Percentiles rank a stretch among this genome's conserved stretches.
Conservation (phyloP, 2,113 vertebrate species). For the Dromaius novaehollandiae region DNA sequence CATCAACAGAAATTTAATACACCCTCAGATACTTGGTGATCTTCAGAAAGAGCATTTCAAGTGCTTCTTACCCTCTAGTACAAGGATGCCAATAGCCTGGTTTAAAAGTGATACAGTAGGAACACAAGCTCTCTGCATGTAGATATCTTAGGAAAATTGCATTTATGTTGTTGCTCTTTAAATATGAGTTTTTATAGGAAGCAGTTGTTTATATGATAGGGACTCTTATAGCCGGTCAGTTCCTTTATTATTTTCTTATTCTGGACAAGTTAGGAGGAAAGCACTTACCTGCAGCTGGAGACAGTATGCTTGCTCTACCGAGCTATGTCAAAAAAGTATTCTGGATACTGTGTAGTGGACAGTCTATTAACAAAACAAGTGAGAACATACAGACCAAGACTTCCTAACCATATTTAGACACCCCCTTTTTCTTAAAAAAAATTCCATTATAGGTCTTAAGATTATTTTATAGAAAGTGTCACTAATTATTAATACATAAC, state of each 20-base stretch:
- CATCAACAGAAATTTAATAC: neutral
- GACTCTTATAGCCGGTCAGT: neutral
- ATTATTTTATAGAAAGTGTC: neutral
- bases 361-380: neutral
- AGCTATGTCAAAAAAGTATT: neutral
- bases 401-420: neutral
- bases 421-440: neutral
- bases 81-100: neutral
- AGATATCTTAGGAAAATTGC: rapidly evolving
- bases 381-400: neutral
- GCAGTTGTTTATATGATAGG: neutral
- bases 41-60: neutral
- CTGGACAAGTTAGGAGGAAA: neutral
- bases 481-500: rapidly evolving
- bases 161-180: neutral
- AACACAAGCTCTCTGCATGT: neutral
- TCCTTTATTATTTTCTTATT: neutral
- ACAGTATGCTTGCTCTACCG: rapidly evolving
- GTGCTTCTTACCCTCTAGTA: neutral
- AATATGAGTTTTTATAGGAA: rapidly evolving
- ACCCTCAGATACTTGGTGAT: neutral
- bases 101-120: rapidly evolving
- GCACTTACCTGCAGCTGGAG: neutral
- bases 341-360: rapidly evolving
- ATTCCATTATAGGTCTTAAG: neutral